A percentile compares a stretch with the other conserved stretches of the same genome.
Evolutionary conservation across 2,113 vertebrate genomes (phyloP).

Genomic region (Bombycilla garrulus): DNA sequence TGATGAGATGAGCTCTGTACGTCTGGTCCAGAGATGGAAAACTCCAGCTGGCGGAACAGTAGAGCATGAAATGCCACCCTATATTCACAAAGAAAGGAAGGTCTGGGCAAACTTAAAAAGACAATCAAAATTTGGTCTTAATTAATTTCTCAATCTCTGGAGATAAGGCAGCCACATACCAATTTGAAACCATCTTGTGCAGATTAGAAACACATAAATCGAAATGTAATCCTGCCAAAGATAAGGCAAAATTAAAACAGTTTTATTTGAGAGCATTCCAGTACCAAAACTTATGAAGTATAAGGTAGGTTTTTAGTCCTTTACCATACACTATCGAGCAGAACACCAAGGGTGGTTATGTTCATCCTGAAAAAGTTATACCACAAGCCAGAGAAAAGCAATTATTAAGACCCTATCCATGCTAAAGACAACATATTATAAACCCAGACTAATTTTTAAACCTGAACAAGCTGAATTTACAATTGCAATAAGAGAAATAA

Average conservation of each 20-base stretch:
- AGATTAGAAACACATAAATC: background rate
- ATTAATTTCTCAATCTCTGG: background rate
- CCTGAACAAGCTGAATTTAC: background rate
- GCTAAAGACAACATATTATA: background rate
- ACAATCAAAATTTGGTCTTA: background rate
- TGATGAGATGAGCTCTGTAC: background rate
- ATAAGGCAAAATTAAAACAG: background rate
- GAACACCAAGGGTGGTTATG: background rate
- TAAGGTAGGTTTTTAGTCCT: background rate
- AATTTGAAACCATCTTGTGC: background rate
- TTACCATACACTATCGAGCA: background rate
- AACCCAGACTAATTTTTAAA: background rate
- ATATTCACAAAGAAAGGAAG: background rate
- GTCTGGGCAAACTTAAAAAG: background rate
- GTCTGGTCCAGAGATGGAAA: background rate
- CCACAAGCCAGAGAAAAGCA: background rate
- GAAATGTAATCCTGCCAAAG: background rate
- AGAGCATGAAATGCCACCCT: background rate
- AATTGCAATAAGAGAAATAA: background rate
- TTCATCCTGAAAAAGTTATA: background rate
- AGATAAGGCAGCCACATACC: background rate
- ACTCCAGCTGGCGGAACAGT: background rate
- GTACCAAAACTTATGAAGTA: background rate
- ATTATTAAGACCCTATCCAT: background rate
- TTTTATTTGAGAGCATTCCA: background rate